Percentiles rank a stretch among this genome's conserved stretches.
Evolutionary conservation across 2,888 invertebrate genomes (phyloP).

Genomic region (Hymenopus coronatus): DNA sequence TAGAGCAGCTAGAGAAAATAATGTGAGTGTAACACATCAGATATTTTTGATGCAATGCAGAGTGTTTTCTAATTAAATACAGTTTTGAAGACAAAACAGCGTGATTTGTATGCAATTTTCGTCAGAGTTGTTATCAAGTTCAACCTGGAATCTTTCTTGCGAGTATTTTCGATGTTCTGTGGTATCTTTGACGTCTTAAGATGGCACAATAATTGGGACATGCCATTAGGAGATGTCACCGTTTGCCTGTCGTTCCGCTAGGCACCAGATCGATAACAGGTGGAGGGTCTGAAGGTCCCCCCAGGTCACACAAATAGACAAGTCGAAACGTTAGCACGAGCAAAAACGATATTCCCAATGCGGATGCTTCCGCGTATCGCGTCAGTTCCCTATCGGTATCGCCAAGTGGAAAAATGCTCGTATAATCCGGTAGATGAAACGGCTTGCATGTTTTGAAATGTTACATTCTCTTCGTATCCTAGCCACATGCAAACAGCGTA

Average conservation of each 20-base stretch:
- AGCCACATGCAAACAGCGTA: too few relatives aligned
- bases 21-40: too few relatives aligned
- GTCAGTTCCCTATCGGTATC: too few relatives aligned
- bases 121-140: too few relatives aligned
- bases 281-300: not conserved
- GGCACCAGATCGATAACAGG: not conserved
- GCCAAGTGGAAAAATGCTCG: too few relatives aligned
- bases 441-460: too few relatives aligned
- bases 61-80: too few relatives aligned
- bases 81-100: too few relatives aligned
- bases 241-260: not conserved
- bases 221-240: not conserved
- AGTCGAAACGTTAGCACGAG: not conserved
- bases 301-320: not conserved
- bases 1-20: too few relatives aligned
- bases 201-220: not conserved
- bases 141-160: not conserved
- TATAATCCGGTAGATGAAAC: too few relatives aligned
- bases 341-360: not conserved
- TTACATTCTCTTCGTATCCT: too few relatives aligned
- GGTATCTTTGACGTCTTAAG: not conserved
- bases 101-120: not conserved
- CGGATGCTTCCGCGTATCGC: not conserved
- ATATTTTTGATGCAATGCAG: too few relatives aligned
- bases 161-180: not conserved